phyloP scores from a whole-genome alignment of 2,888 invertebrate species.

The Tuta absoluta region DNA sequence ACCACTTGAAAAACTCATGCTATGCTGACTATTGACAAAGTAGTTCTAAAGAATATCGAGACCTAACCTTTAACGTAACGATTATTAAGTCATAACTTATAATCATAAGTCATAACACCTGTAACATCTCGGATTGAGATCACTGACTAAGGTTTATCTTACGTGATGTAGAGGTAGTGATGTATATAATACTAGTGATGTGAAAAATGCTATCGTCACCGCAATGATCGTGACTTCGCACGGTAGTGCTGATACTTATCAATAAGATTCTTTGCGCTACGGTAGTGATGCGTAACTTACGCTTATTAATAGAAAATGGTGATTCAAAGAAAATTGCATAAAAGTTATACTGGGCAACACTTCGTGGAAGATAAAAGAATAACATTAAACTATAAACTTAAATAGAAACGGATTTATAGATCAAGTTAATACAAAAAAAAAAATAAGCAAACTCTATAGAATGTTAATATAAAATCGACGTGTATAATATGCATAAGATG shows the following conservation, averaged over 20 bases:
- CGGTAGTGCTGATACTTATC: conserved; percentile 2
- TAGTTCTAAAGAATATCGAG: background rate
- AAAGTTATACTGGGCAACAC: background rate
- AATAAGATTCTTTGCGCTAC: background rate
- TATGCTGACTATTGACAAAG: too few species aligned
- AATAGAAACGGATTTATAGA: too few species aligned
- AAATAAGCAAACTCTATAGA: too few species aligned
- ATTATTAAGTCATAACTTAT: background rate
- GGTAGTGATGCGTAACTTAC: conserved; percentile 4
- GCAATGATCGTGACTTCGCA: conserved; percentile 6
- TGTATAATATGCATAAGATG: too few species aligned
- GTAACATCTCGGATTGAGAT: background rate
- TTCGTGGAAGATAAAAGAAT: background rate
- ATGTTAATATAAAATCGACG: too few species aligned
- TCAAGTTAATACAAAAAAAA: too few species aligned
- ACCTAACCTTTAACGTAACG: conserved; percentile 3
- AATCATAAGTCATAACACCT: conserved; percentile 3
- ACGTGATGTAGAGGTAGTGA: background rate
- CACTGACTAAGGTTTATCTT: conserved; percentile 4
- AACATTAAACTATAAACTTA: too few species aligned
- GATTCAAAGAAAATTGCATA: background rate
- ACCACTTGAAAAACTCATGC: too few species aligned
- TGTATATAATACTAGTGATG: background rate
- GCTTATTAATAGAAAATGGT: background rate
- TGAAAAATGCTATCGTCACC: conserved; percentile 6